Base-by-base conservation (phyloP, 2,113 vertebrate genomes). In the Paramisgurnus dabryanus region DNA sequence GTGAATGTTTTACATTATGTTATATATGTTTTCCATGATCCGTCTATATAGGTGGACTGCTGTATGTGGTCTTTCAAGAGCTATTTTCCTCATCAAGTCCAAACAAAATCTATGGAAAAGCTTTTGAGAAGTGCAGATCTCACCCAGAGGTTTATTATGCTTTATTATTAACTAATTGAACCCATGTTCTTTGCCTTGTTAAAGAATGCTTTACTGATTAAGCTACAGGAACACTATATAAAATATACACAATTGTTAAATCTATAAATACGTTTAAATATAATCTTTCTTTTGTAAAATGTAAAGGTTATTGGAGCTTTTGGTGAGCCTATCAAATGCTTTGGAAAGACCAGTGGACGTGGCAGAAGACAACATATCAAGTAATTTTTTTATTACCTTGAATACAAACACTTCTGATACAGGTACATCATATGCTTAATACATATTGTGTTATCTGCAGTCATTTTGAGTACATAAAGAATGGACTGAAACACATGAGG, bases 71-170 rank as follows among this genome's bases (percentile, higher is more conserved):
- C 78, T 98, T 98, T 87, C 95, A 94, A 91, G 98, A 99, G 86
- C 90, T 99, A 0, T 96, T 99, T 87, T 98, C 96, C 64, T 95
- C 97, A 80, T 94, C 94, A 53, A 98, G 98, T 88, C 97, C 97
- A 49, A 96, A 90, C 92, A 97, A 96, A 88, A 89, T 98, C 45
- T 99, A 97, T 64, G 95, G 96, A 53, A 94, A 95, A 85, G 95
- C 97, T 50, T 95, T 98, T 78, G 88, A 96, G 76, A 96, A 93
- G 89, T 96, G 97, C 92, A 94, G 87, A 90, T 87, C 90, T 41
- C 92, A 99, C 79, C 94, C 97, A 5, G 96, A 99, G 95, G 98
- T 98, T 34, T 57, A 79, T 77, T 3, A 4, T 15, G 15, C 10
- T 22, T 27, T 11, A 27, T 10, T 45, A 34, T 34, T 34, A 34